These are phyloP conservation scores for Parapristionchus giblindavisi DNA, from an alignment of 2,888 invertebrate species.

Conservation along the genomic window DNA sequence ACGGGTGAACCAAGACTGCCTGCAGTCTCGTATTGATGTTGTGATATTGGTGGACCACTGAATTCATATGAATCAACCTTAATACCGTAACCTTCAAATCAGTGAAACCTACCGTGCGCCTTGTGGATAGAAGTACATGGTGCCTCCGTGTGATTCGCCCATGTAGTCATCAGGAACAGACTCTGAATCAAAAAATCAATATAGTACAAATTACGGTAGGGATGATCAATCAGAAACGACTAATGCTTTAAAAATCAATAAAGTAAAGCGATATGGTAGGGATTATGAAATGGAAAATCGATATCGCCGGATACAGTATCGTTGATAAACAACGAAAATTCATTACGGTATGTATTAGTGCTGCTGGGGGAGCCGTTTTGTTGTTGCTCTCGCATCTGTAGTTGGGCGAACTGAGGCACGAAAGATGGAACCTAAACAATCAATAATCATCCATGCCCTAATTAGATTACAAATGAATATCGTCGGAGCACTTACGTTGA, in stretches of 20 bases:
- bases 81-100: neutral
- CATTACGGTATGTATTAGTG: conserved; percentile 1
- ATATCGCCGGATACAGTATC: too few relatives aligned
- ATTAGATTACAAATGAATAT: neutral
- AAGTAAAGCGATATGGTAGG: too few relatives aligned
- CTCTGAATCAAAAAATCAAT: neutral
- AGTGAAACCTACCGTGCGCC: neutral
- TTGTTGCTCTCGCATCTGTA: neutral
- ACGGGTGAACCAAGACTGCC: conserved; percentile 6
- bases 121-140: conserved; percentile 28
- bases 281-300: too few relatives aligned
- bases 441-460: neutral
- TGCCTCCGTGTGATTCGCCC: conserved; percentile 11
- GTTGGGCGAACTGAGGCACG: conserved; percentile 28
- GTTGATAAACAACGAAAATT: too few relatives aligned
- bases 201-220: neutral
- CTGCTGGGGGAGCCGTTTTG: neutral
- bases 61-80: neutral
- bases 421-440: conserved; percentile 24
- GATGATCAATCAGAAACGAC: neutral
- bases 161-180: neutral
- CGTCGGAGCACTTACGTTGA: conserved; percentile 26
- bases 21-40: too few relatives aligned
- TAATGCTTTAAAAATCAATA: too few relatives aligned
- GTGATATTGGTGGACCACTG: neutral